Percentiles rank a stretch among this genome's conserved stretches.
Conservation (phyloP, 2,797 vertebrate species). For the Danionella dracula region DNA sequence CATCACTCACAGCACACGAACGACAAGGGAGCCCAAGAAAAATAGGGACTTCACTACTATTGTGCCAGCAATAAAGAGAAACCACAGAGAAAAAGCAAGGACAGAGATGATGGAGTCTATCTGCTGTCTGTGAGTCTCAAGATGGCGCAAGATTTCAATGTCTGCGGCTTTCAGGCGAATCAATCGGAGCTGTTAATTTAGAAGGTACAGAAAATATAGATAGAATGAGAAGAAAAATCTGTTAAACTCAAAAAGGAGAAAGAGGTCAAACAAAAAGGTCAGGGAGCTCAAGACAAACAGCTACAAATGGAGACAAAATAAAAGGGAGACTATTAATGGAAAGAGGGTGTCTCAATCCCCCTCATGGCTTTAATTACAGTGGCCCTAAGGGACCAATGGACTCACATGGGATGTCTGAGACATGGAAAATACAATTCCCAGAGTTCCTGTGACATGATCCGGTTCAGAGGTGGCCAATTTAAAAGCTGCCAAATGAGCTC, state of each 20-base stretch:
- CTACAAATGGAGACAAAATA: neutral
- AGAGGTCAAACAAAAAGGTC: neutral
- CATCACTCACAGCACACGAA: slow-evolving; percentile 73
- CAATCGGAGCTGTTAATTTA: slow-evolving; percentile 47
- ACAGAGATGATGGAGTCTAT: slow-evolving; percentile 43
- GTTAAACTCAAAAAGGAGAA: slow-evolving; percentile 37
- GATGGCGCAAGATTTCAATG: slow-evolving; percentile 56
- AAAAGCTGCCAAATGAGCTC: slow-evolving; percentile 37
- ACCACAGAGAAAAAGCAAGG: slow-evolving; percentile 28
- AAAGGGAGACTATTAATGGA: slow-evolving; percentile 3
- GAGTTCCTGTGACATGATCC: slow-evolving; percentile 22
- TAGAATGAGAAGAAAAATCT: slow-evolving; percentile 38
- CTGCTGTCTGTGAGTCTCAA: slow-evolving; percentile 40
- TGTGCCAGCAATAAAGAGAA: slow-evolving; percentile 59
- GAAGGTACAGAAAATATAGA: slow-evolving; percentile 27
- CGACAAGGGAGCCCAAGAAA: slow-evolving; percentile 54
- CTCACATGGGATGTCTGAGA: slow-evolving; percentile 13
- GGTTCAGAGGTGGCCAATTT: slow-evolving; percentile 14
- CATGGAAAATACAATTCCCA: slow-evolving; percentile 29
- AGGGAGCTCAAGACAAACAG: neutral
- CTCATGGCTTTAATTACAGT: slow-evolving; percentile 23
- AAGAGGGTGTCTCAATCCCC: slow-evolving; percentile 4
- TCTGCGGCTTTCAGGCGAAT: slow-evolving; percentile 54
- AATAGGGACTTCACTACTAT: slow-evolving; percentile 55
- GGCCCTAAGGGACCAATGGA: neutral